Conservation (phyloP, 2,888 invertebrate species). For the Lepetodrilus schrolli region DNA sequence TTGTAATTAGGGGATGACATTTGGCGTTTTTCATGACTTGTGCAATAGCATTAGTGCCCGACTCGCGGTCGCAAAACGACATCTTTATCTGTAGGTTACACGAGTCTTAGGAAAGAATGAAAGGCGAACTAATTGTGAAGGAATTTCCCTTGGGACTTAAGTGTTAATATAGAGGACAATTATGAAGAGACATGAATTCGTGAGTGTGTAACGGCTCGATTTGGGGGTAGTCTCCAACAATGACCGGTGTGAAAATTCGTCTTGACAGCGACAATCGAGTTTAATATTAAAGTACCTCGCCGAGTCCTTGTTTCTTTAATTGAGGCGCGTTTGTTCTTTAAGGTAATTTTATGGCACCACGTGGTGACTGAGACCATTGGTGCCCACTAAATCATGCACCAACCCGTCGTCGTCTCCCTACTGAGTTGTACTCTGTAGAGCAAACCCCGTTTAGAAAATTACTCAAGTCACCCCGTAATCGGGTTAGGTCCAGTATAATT, state of each 20-base stretch:
- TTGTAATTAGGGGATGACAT: conserved; percentile 28
- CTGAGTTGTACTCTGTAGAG: not conserved
- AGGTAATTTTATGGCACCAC: not conserved
- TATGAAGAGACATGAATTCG: conserved; percentile 11
- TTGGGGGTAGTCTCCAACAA: not conserved
- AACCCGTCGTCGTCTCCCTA: not conserved
- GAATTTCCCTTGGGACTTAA: conserved; percentile 24
- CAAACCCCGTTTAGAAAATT: conserved; percentile 17
- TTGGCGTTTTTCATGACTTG: conserved; percentile 32
- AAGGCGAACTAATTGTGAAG: conserved; percentile 24
- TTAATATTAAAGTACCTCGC: conserved; percentile 28
- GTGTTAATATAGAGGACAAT: conserved; percentile 22
- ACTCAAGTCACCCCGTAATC: not conserved
- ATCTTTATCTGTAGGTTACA: conserved; percentile 26
- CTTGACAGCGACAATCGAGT: not conserved
- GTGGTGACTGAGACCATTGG: not conserved
- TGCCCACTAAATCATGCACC: conserved; percentile 1
- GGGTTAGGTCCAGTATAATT: conserved; percentile 14
- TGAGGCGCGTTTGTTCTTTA: conserved; percentile 5
- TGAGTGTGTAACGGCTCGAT: not conserved
- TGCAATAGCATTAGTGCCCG: conserved; percentile 24
- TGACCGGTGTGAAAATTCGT: not conserved
- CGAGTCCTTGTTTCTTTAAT: not conserved
- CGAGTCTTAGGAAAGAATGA: conserved; percentile 23
- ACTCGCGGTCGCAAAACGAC: conserved; percentile 20